These are phyloP conservation scores for Helicoverpa assulta DNA, from an alignment of 2,888 invertebrate species.

Conservation along the genomic window DNA sequence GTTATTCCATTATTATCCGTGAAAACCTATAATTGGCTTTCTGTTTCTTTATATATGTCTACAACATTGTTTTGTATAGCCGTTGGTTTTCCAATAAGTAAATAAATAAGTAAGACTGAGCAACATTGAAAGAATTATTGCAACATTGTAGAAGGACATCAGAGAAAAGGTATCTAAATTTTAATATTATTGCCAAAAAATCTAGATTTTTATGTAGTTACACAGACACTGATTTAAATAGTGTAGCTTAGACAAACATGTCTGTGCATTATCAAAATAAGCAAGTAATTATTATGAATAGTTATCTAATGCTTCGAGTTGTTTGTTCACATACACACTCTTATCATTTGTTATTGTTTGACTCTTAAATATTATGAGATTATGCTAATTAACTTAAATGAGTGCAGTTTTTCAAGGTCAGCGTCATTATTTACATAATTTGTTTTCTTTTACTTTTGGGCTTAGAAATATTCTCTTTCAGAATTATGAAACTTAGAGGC, in stretches of 20 bases:
- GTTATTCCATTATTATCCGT: too few species aligned
- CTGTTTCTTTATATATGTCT: too few species aligned
- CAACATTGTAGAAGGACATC: too few species aligned
- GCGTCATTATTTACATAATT: neutral
- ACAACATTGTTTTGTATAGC: too few species aligned
- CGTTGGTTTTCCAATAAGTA: too few species aligned
- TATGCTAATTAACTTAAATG: slow-evolving; percentile 13
- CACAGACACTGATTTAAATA: neutral
- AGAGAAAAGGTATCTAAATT: too few species aligned
- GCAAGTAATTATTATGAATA: slow-evolving; percentile 1
- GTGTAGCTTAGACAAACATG: neutral
- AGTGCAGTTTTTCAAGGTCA: slow-evolving; percentile 9
- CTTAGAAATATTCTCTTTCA: neutral
- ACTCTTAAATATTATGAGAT: slow-evolving; percentile 29
- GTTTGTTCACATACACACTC: slow-evolving; percentile 29
- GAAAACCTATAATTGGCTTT: too few species aligned
- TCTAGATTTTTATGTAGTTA: too few species aligned
- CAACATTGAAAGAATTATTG: too few species aligned
- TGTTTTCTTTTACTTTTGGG: neutral
- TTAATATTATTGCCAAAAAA: too few species aligned
- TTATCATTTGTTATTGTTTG: slow-evolving; percentile 46
- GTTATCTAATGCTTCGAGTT: slow-evolving; percentile 5
- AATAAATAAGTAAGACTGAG: too few species aligned
- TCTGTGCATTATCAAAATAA: slow-evolving; percentile 14
- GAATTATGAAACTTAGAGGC: slow-evolving; percentile 16